Base-by-base conservation (phyloP, 2,797 vertebrate genomes). In the Cercopithecus hamlyni region DNA sequence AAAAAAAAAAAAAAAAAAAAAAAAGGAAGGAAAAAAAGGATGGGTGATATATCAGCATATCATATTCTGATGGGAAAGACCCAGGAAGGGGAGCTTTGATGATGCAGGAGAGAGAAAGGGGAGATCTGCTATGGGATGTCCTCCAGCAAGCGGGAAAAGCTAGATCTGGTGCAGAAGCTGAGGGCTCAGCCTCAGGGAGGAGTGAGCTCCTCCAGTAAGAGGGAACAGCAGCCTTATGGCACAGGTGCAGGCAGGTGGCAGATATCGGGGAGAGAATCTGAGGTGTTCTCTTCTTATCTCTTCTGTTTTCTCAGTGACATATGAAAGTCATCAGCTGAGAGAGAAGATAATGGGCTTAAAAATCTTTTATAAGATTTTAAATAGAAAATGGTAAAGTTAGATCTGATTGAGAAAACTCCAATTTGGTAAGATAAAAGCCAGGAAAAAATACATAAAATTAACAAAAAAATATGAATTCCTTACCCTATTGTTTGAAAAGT, bases 171-270 rank as follows among this genome's bases (percentile, higher is more conserved):
- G 7, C n/a, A 33, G 76, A 33, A 36, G 30, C 30, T 9, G 10
- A 14, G 24, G 17, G 20, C 43, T 19, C 4, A 7, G 17, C 19
- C 41, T 43, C 64, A 3, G 7, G 14, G 33, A 12, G 33, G 41
- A 13, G 26, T 1, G 2, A 17, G 75, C 8, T 33, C 45, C 77
- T 52, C 15, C 3, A 0, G 3, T 4, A 30, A 22, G 1, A 11
- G 55, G 26, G 30, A 45, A 2, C 6, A 27, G 50, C n/a, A 39
- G 22, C 30, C 50, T 3, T 14, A 3, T 2, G 50, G 52, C 5
- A 17, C 41, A 13, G 67, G 43, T 0, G 7, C 52, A 8, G 55
- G 72, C 20, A 64, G 84, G 9, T 26, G 5, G 33, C 58, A 17
- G 7, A 13, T 4, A 39, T 17, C 0, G 4, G 61, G 39, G 1